Evolutionary conservation across 2,888 invertebrate genomes (phyloP).

Genomic region (Synanthedon myopaeformis): DNA sequence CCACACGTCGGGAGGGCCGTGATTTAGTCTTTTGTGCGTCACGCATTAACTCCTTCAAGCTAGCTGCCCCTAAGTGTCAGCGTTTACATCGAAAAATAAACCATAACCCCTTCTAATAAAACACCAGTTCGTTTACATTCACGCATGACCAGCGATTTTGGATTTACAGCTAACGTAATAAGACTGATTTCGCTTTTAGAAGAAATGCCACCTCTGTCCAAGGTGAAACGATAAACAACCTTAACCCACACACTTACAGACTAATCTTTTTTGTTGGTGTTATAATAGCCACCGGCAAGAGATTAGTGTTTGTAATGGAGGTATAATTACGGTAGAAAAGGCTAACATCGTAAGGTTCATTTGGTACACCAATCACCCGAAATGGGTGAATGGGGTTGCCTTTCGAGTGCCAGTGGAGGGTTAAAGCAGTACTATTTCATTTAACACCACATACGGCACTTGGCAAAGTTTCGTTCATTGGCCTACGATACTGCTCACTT

Average conservation of each 20-base stretch:
- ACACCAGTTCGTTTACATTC: slow-evolving; percentile 9
- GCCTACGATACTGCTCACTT: too few species aligned
- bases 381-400: slow-evolving; percentile 44
- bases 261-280: slow-evolving; percentile 17
- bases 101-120: slow-evolving; percentile 20
- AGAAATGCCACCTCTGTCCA: slow-evolving; percentile 12
- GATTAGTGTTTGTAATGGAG: slow-evolving; percentile 63
- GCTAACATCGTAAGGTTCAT: slow-evolving; percentile 65
- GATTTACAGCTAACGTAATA: slow-evolving; percentile 44
- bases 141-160: slow-evolving; percentile 35
- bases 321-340: slow-evolving; percentile 67
- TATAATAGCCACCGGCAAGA: slow-evolving; percentile 22
- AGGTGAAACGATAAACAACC: slow-evolving; percentile 21
- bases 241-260: slow-evolving; percentile 22
- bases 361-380: slow-evolving; percentile 55
- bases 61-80: slow-evolving; percentile 32
- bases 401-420: slow-evolving; percentile 31
- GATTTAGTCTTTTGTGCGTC: slow-evolving; percentile 69
- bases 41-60: slow-evolving; percentile 68
- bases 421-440: slow-evolving; percentile 38
- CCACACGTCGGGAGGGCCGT: slow-evolving; percentile 49
- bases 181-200: slow-evolving; percentile 42
- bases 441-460: slow-evolving; percentile 34
- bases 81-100: slow-evolving; percentile 20
- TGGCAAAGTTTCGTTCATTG: not conserved